Evolutionary conservation across 2,797 vertebrate genomes (phyloP), one percentile per base, ranked within the genome.

Genomic region (Graptemys geographica): DNA sequence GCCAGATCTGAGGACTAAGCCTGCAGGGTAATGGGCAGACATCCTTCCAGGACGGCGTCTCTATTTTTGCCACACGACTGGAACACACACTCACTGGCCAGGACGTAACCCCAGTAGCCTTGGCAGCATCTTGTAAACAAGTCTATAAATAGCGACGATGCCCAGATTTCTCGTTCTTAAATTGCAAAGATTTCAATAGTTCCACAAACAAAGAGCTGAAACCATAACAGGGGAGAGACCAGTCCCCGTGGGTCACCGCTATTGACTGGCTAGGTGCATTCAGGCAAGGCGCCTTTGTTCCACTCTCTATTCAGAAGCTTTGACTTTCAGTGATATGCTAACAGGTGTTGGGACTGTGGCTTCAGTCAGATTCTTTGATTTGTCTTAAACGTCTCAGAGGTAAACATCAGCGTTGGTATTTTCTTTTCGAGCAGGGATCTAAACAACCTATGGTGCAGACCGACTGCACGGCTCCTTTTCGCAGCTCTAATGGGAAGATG

Each of bases 71-170:
- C 11, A 62, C 51, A 56, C 15, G 41, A 57, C 25, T 47, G 37
- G 95, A 84, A 59, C 31, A n/a, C 0, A 1, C 44, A 57, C 52
- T 90, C 62, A 12, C 31, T 4, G 4, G n/a, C 44, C 55, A 87
- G 23, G 7, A 2, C 62, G 6, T 65, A 91, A 12, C 55, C 84
- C 53, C 25, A 10, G 19, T 31, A 74, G 10, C 62, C 92, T 96
- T 95, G 93, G 84, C 95, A 94, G 89, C 83, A 88, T 44, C 83
- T 92, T 83, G 55, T 11, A 95, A 96, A 97, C 90, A 95, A 86
- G 85, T 23, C 89, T 81, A 25, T 12, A 94, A 91, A 87, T 49
- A 59, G 81, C 83, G 41, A 65, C 4, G 11, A 81, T 31, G 56
- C 91, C 72, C 92, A 90, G 92, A 95, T 81, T 0, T 74, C 95